Evolutionary conservation across 2,888 invertebrate genomes (phyloP), one percentile per base, ranked within the genome.

Genomic region (Andrena haemorrhoa): DNA sequence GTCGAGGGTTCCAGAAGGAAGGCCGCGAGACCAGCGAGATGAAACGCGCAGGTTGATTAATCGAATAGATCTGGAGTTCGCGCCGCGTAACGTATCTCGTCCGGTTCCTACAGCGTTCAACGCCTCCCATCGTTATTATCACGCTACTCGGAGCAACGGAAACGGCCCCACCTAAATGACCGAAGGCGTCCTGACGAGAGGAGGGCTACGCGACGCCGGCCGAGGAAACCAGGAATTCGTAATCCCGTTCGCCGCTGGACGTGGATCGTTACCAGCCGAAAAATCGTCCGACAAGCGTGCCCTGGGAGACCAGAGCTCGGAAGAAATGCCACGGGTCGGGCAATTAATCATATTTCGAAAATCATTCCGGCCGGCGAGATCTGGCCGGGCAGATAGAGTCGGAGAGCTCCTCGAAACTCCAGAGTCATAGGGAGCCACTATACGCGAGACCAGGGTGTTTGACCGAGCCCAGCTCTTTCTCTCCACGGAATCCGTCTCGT

Each of bases 341-440:
- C 93, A 93, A 93, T 93, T 93, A 93, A 93, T 93, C 93, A 93
- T 93, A 93, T 93, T 93, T 93, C 92, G 92, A 93, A 93, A 93
- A 93, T 93, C 93, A 93, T 93, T 93, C 92, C 91, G 89, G 84
- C 85, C 90, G 89, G 89, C 86, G 91, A 93, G 93, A 93, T 94
- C 93, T 90, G 90, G 89, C 88, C 89, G 89, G 83, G 77, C 89
- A 92, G 94, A 94, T 94, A 93, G 89, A 89, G 89, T 71, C 84
- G 65, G 76, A 85, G 84, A 84, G 82, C 88, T 87, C 85, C 89
- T 88, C 89, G 88, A 92, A 92, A 92, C 89, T 90, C 75, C 88
- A 91, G 85, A 92, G 92, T 92, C 92, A 92, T 92, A 92, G 89
- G 88, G 90, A 90, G 89, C 88, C 83, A 88, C 86, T 83, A 87